phyloP scores from a whole-genome alignment of 2,797 vertebrate genomes.

The Leptatherina wallacei region DNA sequence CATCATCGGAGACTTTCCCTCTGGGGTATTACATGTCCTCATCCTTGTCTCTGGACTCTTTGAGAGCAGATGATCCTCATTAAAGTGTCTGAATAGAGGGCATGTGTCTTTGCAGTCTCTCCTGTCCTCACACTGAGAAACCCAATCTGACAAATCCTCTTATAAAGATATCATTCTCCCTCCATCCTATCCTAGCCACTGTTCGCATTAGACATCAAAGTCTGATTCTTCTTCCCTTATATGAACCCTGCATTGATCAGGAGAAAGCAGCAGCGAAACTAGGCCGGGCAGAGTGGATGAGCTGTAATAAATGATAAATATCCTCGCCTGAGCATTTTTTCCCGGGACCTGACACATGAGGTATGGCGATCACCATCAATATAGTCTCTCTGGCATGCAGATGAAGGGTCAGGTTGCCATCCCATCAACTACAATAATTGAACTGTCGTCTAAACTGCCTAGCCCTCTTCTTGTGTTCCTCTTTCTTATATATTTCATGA shows the following conservation, averaged over 20 bases:
- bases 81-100: conserved; percentile 64
- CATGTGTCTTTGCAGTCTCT: conserved; percentile 54
- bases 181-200: conserved; percentile 3
- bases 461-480: conserved; percentile 25
- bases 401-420: conserved; percentile 61
- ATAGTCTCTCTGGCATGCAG: conserved; percentile 49
- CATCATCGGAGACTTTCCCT: conserved; percentile 40
- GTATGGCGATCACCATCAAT: conserved; percentile 55
- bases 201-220: conserved; percentile 44
- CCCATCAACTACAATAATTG: conserved; percentile 69
- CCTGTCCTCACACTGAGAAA: conserved; percentile 56
- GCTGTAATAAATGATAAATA: conserved; percentile 61
- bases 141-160: conserved; percentile 75
- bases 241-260: conserved; percentile 57
- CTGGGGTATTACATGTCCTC: conserved; percentile 65
- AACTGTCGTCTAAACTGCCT: conserved; percentile 55
- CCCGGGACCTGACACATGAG: conserved; percentile 44
- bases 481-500: conserved; percentile 61
- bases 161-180: conserved; percentile 64
- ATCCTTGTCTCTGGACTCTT: conserved; percentile 54
- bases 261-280: conserved; percentile 36
- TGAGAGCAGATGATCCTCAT: conserved; percentile 73
- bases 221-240: conserved; percentile 48
- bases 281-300: conserved; percentile 31
- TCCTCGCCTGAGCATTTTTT: conserved; percentile 26